These are phyloP conservation scores for Eurytoma adleriae DNA, from an alignment of 2,888 invertebrate species.

Conservation along the genomic window DNA sequence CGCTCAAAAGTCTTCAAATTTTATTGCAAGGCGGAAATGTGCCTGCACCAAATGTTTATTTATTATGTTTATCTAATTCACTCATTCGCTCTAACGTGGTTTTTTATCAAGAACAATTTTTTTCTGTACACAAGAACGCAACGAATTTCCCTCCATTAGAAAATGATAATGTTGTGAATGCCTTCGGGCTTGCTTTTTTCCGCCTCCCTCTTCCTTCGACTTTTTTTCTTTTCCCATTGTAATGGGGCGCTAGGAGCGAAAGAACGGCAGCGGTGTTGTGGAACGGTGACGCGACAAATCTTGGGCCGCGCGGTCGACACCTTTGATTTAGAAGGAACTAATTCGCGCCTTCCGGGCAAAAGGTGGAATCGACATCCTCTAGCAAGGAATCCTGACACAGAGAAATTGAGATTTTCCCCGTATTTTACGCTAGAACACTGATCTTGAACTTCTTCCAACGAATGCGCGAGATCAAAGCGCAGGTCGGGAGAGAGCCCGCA, in stretches of 20 bases:
- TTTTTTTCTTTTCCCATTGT: slow-evolving; percentile 36
- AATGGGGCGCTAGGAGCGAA: slow-evolving; percentile 29
- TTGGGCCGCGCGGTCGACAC: slow-evolving; percentile 59
- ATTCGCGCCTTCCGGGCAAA: slow-evolving; percentile 65
- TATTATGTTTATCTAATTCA: no score
- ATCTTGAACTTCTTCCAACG: not conserved
- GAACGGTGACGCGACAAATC: slow-evolving; percentile 53
- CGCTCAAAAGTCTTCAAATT: no score
- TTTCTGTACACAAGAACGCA: no score
- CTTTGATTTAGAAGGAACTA: slow-evolving; percentile 68
- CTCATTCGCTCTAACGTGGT: no score
- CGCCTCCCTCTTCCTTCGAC: slow-evolving; percentile 57
- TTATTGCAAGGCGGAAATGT: no score
- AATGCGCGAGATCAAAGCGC: no score
- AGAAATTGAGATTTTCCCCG: slow-evolving; percentile 29
- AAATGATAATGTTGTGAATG: no score
- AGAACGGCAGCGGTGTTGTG: slow-evolving; percentile 42
- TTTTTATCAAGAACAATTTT: no score
- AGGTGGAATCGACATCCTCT: slow-evolving; percentile 24
- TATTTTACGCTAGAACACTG: not conserved
- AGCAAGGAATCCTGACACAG: not conserved
- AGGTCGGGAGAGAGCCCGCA: no score
- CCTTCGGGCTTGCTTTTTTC: slow-evolving; percentile 5
- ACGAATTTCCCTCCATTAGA: no score
- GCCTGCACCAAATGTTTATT: no score